Base-by-base conservation (phyloP, 2,888 invertebrate species). In the Athrips mouffetella region DNA sequence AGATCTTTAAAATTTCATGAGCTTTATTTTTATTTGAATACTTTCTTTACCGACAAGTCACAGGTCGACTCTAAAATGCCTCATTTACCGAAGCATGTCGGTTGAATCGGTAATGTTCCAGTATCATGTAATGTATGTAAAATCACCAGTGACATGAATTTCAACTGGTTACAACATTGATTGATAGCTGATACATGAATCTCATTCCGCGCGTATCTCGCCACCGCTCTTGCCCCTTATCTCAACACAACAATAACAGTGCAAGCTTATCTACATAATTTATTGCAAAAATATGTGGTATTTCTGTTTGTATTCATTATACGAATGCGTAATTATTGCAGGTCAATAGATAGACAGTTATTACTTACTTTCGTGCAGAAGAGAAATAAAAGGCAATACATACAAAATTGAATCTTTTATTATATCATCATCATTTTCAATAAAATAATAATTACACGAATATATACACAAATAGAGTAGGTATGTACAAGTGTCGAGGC, bases 381-480 rank as follows among this genome's bases (percentile, higher is more conserved):
- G 15, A 29, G 5, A 45, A 48, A 51, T 45, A 23, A 51, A 51
- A 50, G 25, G 27, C 37, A 21, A 21, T 6, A 23, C 11, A 47
- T 21, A 70, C 70, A 69, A 71, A 74, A 75, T 81, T 80, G 80
- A 73, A 77, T 80, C 69, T 79, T 87, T 87, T 86, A 86, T 86
- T 87, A 80, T 79, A 80, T 78, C 75, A 79, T 78, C 71, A 76
- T 81, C 45, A 23, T 45, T 33, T 77, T 85, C 72, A 86, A 85
- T 87, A 87, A 85, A 85, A 86, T 87, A 80, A 81, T 87, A 85
- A 85, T 83, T 84, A 86, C 87, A 86, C 78, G 73, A 76, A 77
- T 85, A 85, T 83, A 82, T 86, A 86, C 79, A 87, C 80, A 82
- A 67, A 73, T 65, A 78, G 63, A 68, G 53, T n/a, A n/a, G n/a